Percentiles rank a stretch among this genome's conserved stretches.
Evolutionary conservation across 2,797 vertebrate genomes (phyloP).

Genomic region (Sebastolobus altivelis): DNA sequence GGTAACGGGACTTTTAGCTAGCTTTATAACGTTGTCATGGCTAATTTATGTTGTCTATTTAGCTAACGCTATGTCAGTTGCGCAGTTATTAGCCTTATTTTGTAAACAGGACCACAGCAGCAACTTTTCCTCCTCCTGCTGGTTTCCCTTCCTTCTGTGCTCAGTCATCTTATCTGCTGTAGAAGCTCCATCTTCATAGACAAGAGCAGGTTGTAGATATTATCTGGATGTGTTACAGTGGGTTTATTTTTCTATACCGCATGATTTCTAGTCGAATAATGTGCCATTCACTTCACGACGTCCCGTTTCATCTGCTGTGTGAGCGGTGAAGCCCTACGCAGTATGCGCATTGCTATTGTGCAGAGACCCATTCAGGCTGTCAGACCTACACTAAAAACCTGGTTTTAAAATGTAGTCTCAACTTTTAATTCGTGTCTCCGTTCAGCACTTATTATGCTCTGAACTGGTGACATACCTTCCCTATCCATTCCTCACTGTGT

Average conservation of each 20-base stretch:
- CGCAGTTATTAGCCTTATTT: constrained; percentile 5
- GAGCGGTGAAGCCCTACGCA: constrained; percentile 58
- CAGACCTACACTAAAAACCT: background rate
- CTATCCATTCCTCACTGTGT: background rate
- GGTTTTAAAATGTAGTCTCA: background rate
- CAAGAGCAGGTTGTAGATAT: background rate
- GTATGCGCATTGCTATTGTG: constrained; percentile 55
- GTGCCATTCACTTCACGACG: constrained; percentile 42
- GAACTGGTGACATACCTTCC: background rate
- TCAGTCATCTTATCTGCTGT: constrained; percentile 13
- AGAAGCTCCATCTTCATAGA: background rate
- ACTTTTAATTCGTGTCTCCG: background rate
- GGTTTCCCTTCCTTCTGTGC: background rate
- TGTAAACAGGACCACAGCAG: constrained; percentile 9
- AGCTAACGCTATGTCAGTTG: background rate
- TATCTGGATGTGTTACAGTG: background rate
- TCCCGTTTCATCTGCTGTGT: constrained; percentile 10
- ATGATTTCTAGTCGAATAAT: background rate
- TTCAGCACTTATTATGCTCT: background rate
- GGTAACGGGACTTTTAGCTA: background rate
- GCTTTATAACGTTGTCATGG: background rate
- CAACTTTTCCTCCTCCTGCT: constrained; percentile 24
- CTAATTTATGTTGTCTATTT: background rate
- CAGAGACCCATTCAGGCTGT: background rate
- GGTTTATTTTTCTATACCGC: background rate